Evolutionary conservation across 2,797 vertebrate genomes (phyloP).

Genomic region (Onychomys arenicola): DNA sequence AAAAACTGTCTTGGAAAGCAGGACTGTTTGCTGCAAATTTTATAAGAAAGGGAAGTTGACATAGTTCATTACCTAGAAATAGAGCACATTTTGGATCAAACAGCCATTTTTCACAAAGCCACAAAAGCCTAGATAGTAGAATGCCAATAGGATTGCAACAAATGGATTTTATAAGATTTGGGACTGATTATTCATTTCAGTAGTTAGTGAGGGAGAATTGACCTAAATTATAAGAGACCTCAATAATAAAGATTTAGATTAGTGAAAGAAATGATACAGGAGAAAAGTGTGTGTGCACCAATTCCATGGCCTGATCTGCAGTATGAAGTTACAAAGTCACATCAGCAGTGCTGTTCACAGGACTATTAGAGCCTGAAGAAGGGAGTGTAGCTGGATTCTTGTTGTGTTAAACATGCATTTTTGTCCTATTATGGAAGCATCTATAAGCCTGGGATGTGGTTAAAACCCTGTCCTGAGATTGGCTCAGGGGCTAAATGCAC

Average conservation of each 20-base stretch:
- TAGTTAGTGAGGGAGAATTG: conserved; percentile 73
- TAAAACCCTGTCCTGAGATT: neutral
- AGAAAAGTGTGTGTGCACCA: neutral
- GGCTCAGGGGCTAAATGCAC: neutral
- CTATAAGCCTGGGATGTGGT: neutral
- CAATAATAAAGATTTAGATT: conserved; percentile 65
- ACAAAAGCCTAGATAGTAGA: conserved; percentile 79
- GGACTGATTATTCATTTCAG: conserved; percentile 82
- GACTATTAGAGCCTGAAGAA: neutral
- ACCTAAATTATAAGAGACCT: conserved; percentile 68
- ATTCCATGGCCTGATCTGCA: neutral
- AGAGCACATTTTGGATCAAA: conserved; percentile 83
- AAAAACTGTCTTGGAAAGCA: conserved; percentile 76
- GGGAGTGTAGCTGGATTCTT: neutral
- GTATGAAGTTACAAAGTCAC: neutral
- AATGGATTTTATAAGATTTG: conserved; percentile 77
- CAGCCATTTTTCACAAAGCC: conserved; percentile 85
- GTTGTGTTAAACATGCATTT: neutral
- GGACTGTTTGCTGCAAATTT: conserved; percentile 79
- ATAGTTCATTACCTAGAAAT: conserved; percentile 85
- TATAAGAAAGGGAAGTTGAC: conserved; percentile 85
- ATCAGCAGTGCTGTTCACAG: neutral
- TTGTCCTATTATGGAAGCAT: neutral
- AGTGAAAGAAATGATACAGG: conserved; percentile 62
- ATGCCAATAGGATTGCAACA: conserved; percentile 77